phyloP scores from a whole-genome alignment of 2,888 invertebrate genomes.

The Autographa pulchrina region DNA sequence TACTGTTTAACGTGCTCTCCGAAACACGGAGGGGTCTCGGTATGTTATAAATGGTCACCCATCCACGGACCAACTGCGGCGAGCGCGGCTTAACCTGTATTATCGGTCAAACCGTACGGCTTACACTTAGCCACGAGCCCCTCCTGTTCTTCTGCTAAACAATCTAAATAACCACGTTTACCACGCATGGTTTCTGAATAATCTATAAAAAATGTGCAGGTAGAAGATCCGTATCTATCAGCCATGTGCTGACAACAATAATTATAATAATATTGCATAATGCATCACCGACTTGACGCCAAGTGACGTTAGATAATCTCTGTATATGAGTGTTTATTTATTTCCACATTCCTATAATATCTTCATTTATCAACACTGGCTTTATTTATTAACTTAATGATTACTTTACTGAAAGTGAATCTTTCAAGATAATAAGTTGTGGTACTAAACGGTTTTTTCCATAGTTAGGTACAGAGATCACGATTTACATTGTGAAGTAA shows the following conservation, averaged over 20 bases:
- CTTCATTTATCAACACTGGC: background rate
- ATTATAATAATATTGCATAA: conserved; percentile 4
- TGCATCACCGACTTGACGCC: background rate
- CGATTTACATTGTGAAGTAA: background rate
- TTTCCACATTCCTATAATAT: background rate
- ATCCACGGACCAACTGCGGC: too few species aligned
- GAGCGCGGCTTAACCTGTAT: too few species aligned
- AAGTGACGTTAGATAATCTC: background rate
- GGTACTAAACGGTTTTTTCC: background rate
- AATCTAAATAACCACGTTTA: background rate
- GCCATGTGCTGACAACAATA: conserved; percentile 1
- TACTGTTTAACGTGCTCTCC: too few species aligned
- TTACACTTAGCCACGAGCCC: too few species aligned
- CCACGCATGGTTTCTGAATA: background rate
- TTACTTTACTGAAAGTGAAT: conserved; percentile 6
- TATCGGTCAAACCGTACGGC: too few species aligned
- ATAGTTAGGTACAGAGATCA: background rate
- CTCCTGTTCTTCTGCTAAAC: background rate
- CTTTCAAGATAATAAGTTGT: background rate
- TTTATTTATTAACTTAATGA: background rate
- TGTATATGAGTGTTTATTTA: background rate
- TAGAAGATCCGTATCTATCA: background rate
- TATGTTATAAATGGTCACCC: too few species aligned
- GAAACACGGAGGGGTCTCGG: too few species aligned
- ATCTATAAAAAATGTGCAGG: conserved; percentile 1